phyloP scores from a whole-genome alignment of 2,797 vertebrate species.

The Microctenopoma steveboyesi region DNA sequence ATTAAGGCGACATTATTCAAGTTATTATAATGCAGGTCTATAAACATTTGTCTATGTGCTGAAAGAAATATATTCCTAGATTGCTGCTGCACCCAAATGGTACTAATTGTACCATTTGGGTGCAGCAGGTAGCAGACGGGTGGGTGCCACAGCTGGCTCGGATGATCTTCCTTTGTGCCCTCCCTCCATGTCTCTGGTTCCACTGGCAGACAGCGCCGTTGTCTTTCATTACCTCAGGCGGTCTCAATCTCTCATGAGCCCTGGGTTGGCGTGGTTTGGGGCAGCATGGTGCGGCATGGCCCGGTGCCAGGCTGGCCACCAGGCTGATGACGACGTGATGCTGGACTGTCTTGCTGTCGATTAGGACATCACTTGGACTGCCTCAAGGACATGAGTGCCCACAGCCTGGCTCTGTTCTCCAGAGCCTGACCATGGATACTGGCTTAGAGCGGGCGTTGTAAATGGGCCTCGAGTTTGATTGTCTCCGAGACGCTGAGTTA shows the following conservation, averaged over 20 bases:
- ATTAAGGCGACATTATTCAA: not conserved
- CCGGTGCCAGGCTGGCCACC: slow-evolving; percentile 45
- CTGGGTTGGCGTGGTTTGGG: slow-evolving; percentile 53
- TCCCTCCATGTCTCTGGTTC: slow-evolving; percentile 61
- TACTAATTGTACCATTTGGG: slow-evolving; percentile 1
- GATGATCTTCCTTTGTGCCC: slow-evolving; percentile 53
- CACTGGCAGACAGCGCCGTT: slow-evolving; percentile 76
- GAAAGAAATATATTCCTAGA: slow-evolving; percentile 8
- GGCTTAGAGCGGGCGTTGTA: slow-evolving; percentile 36
- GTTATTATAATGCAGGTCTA: not conserved
- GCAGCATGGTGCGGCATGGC: slow-evolving; percentile 43
- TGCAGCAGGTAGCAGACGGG: slow-evolving; percentile 59
- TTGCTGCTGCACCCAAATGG: too few relatives aligned
- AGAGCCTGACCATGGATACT: slow-evolving; percentile 34
- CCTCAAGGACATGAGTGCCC: slow-evolving; percentile 62
- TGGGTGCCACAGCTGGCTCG: slow-evolving; percentile 67
- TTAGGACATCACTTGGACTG: slow-evolving; percentile 76
- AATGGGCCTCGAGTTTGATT: slow-evolving; percentile 50
- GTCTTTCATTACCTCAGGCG: slow-evolving; percentile 79
- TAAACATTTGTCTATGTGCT: too few relatives aligned
- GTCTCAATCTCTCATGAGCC: slow-evolving; percentile 68
- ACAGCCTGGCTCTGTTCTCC: slow-evolving; percentile 56
- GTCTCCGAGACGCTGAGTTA: slow-evolving; percentile 50
- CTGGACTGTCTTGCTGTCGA: slow-evolving; percentile 66
- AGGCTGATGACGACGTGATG: slow-evolving; percentile 64